Conservation (phyloP, 2,888 invertebrate species). For the Lissocephala sabroskyi region DNA sequence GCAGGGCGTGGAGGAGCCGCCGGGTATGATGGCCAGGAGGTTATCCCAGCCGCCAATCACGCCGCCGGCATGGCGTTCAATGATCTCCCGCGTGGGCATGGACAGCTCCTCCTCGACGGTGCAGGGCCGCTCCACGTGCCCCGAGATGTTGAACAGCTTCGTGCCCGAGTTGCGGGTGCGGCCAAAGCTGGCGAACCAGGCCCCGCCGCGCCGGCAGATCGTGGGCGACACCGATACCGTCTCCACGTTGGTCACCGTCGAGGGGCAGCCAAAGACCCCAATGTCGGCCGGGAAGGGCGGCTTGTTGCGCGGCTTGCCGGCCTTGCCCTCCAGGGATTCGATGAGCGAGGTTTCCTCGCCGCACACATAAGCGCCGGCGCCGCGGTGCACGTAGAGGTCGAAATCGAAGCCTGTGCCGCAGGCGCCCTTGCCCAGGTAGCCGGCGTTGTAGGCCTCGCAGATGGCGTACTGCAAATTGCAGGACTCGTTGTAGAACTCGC, state of each 20-base stretch:
- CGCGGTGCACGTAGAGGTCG: constrained; percentile 96
- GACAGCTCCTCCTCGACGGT: constrained; percentile 99
- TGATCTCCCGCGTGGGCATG: constrained; percentile 91
- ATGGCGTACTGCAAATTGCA: constrained; percentile 97
- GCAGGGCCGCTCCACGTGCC: constrained; percentile 94
- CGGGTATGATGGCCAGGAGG: constrained; percentile 94
- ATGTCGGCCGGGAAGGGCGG: constrained; percentile 99
- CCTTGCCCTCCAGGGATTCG: constrained; percentile 97
- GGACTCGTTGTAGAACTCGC: constrained; percentile 99
- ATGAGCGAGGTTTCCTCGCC: constrained; percentile 99
- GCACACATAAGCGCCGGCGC: constrained; percentile 76
- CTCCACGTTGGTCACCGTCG: constrained; percentile 98
- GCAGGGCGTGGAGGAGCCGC: constrained; percentile 97
- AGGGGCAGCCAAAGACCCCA: constrained; percentile 97
- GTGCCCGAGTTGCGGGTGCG: constrained; percentile 96
- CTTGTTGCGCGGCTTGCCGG: constrained; percentile 97
- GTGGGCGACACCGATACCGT: constrained; percentile 96
- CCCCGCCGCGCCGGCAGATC: constrained; percentile 94
- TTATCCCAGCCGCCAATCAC: constrained; percentile 99
- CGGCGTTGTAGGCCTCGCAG: constrained; percentile 85
- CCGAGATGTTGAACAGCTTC: constrained; percentile 76
- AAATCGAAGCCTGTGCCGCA: constrained; percentile 88
- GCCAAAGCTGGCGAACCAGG: constrained; percentile 97
- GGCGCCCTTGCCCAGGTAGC: constrained; percentile 81
- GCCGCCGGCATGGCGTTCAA: constrained; percentile 97